These are phyloP conservation scores for Cephalopholis sonnerati DNA, from an alignment of 2,113 vertebrate species.

Conservation along the genomic window DNA sequence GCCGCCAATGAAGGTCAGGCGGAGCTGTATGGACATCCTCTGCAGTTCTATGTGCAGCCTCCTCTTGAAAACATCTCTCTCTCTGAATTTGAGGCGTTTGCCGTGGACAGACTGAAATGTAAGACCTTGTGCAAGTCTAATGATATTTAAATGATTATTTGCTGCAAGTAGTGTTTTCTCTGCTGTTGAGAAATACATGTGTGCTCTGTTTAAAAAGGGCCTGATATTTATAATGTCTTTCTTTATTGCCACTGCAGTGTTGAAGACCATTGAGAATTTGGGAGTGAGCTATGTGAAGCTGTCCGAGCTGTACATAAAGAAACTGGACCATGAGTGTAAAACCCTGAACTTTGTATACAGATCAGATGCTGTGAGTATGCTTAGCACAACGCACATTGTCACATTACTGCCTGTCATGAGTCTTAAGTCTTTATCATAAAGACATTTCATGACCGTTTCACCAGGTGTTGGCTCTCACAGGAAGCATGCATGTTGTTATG, in stretches of 20 bases:
- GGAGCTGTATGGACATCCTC: constrained; percentile 87
- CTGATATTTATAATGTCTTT: not conserved
- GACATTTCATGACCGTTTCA: not conserved
- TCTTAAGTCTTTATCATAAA: too few species aligned
- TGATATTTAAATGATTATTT: not conserved
- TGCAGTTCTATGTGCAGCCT: constrained; percentile 93
- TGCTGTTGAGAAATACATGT: not conserved
- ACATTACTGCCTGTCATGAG: not conserved
- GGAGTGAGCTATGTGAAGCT: constrained; percentile 89
- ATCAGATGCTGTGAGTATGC: constrained; percentile 77
- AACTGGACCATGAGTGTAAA: constrained; percentile 83
- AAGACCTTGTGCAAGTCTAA: constrained; percentile 64
- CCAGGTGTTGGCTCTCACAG: not conserved
- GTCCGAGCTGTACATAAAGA: constrained; percentile 81
- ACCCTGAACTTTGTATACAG: constrained; percentile 89
- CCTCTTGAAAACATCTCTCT: constrained; percentile 93
- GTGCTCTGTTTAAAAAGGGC: not conserved
- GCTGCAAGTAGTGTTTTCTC: not conserved
- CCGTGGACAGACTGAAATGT: constrained; percentile 93
- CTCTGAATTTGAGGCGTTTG: constrained; percentile 92
- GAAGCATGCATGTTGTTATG: not conserved
- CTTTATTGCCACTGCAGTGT: constrained; percentile 82
- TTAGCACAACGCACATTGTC: not conserved
- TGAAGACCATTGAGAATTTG: constrained; percentile 93
- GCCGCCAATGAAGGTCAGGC: constrained; percentile 63